phyloP scores from a whole-genome alignment of 2,888 invertebrate genomes.

The Lutraria lutraria region DNA sequence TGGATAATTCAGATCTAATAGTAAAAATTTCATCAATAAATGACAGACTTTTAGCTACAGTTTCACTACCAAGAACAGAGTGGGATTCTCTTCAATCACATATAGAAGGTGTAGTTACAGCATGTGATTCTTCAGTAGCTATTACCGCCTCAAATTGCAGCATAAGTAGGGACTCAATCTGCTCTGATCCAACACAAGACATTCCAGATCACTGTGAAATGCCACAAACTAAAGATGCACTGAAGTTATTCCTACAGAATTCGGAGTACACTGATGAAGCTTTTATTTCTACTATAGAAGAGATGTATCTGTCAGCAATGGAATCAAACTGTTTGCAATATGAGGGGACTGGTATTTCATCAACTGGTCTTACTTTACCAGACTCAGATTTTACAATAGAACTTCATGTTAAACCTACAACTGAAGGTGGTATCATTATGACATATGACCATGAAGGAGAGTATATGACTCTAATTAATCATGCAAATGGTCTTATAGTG shows the following conservation, averaged over 20 bases:
- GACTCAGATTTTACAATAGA: constrained; percentile 72
- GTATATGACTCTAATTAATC: constrained; percentile 64
- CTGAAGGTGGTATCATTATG: constrained; percentile 70
- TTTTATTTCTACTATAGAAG: constrained; percentile 59
- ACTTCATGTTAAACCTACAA: constrained; percentile 73
- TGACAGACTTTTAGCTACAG: constrained; percentile 63
- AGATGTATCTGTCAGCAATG: constrained; percentile 55
- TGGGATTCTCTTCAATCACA: constrained; percentile 54
- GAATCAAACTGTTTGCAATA: constrained; percentile 70
- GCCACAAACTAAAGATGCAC: constrained; percentile 57
- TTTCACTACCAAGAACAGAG: constrained; percentile 54
- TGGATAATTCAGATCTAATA: constrained; percentile 47
- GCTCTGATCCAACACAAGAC: constrained; percentile 47
- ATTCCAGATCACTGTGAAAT: constrained; percentile 64
- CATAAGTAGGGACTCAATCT: constrained; percentile 59
- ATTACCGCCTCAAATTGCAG: constrained; percentile 61
- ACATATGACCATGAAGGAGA: constrained; percentile 60
- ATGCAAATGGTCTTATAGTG: constrained; percentile 60
- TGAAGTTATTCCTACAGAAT: constrained; percentile 54
- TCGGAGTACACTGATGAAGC: constrained; percentile 48
- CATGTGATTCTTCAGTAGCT: constrained; percentile 66
- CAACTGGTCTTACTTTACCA: constrained; percentile 64
- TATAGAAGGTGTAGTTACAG: constrained; percentile 66
- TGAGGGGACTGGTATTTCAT: constrained; percentile 68
- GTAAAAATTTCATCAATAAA: constrained; percentile 65